Conservation (phyloP, 2,113 vertebrate genomes). For the Phoenicopterus ruber region DNA sequence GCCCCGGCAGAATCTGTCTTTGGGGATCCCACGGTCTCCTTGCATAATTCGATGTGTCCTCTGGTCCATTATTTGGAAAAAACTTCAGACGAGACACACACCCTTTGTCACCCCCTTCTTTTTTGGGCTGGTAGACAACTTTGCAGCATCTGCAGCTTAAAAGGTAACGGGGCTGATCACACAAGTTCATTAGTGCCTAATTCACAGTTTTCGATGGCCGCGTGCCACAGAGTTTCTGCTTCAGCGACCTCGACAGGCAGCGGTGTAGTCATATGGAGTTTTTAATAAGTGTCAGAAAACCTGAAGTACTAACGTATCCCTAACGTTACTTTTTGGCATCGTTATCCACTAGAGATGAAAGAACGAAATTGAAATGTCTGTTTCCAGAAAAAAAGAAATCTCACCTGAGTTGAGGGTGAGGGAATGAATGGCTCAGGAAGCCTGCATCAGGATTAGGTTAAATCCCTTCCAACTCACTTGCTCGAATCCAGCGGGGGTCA, state of each 20-base stretch:
- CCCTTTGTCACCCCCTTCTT: not conserved
- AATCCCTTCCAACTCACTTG: not conserved
- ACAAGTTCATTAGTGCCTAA: not conserved
- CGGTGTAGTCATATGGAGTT: not conserved
- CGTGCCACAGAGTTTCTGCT: slow-evolving; percentile 40
- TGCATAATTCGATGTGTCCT: not conserved
- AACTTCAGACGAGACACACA: not conserved
- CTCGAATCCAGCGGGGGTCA: not conserved
- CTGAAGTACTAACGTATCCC: not conserved
- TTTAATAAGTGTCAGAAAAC: not conserved
- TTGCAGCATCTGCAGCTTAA: not conserved
- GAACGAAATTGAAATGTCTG: not conserved
- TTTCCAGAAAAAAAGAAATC: not conserved
- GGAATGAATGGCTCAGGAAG: not conserved
- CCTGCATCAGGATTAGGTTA: not conserved
- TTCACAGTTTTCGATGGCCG: not conserved
- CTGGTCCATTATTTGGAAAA: not conserved
- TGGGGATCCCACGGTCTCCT: accelerated
- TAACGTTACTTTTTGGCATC: not conserved
- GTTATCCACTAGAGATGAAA: not conserved
- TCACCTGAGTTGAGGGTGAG: not conserved
- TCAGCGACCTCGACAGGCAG: slow-evolving; percentile 33
- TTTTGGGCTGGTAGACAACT: not conserved
- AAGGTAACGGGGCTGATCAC: not conserved
- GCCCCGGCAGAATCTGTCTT: not conserved